These are phyloP conservation scores for Dallia pectoralis DNA, from an alignment of 2,797 vertebrate genomes.

Conservation along the genomic window DNA sequence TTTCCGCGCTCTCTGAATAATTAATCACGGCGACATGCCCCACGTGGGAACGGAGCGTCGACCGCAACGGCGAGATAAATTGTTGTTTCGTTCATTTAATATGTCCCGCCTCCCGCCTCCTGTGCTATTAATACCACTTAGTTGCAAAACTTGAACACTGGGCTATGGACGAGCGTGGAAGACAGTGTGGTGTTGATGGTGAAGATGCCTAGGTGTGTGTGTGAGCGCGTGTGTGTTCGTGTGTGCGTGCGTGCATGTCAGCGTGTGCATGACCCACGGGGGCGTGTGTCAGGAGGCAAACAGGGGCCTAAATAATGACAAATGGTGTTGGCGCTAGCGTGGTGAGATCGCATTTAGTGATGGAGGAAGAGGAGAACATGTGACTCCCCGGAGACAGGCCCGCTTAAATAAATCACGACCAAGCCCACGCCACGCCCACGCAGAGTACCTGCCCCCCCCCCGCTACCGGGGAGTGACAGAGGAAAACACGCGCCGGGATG, in stretches of 20 bases:
- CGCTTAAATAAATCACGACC: conserved; percentile 76
- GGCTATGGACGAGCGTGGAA: conserved; percentile 56
- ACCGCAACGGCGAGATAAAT: not conserved
- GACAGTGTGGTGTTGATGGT: conserved; percentile 46
- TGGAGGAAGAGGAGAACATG: conserved; percentile 65
- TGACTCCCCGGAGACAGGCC: conserved; percentile 63
- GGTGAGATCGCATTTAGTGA: conserved; percentile 74
- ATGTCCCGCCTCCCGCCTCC: not conserved
- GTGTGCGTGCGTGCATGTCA: no score
- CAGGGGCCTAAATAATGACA: conserved; percentile 74
- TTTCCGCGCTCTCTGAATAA: not conserved
- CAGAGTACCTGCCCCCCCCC: not conserved
- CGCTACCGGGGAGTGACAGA: conserved; percentile 53
- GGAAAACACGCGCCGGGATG: not conserved
- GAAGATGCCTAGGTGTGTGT: not conserved
- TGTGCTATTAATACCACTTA: conserved; percentile 34
- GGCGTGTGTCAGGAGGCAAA: conserved; percentile 59
- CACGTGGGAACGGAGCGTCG: not conserved
- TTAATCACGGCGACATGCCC: conserved; percentile 19
- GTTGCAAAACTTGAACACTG: conserved; percentile 61
- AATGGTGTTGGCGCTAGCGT: conserved; percentile 62
- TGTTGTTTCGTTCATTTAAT: conserved; percentile 9
- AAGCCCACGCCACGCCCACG: conserved; percentile 14
- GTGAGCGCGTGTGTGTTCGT: no score
- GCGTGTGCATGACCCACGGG: conserved; percentile 51